These are phyloP conservation scores for Ophioderma brevispina DNA, from an alignment of 35 echinoderm and acorn worm species.

Conservation along the genomic window DNA sequence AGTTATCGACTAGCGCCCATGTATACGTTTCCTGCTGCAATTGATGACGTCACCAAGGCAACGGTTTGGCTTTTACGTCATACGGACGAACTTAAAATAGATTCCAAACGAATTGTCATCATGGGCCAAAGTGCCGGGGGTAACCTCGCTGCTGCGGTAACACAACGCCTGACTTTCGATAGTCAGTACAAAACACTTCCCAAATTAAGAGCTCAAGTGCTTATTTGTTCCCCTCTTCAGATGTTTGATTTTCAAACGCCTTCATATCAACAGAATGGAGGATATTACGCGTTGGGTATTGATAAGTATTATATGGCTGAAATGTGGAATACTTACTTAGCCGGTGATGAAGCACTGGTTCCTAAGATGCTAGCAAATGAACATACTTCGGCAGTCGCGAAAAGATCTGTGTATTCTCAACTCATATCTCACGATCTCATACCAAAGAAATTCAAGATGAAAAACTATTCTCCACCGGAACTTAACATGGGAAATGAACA, in stretches of 20 bases:
- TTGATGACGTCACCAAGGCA: constrained; percentile 36
- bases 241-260: constrained; percentile 35
- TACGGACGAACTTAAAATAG: constrained; percentile 34
- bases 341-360: not conserved
- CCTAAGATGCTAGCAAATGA: constrained; percentile 22
- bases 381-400: not conserved
- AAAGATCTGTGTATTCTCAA: not conserved
- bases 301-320: not conserved
- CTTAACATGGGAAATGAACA: constrained; percentile 3
- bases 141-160: constrained; percentile 38
- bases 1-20: constrained; percentile 65
- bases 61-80: constrained; percentile 39
- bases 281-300: not conserved
- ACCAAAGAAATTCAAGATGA: constrained; percentile 11
- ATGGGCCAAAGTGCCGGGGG: constrained; percentile 71
- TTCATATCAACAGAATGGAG: constrained; percentile 50
- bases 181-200: constrained; percentile 33
- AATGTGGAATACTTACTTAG: not conserved
- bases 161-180: constrained; percentile 7
- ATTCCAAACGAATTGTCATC: constrained; percentile 39
- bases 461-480: not conserved
- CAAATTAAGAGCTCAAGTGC: constrained; percentile 43
- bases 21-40: constrained; percentile 49
- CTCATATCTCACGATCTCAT: constrained; percentile 34
- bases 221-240: constrained; percentile 34